Conservation (phyloP, 2,888 invertebrate species). For the Notocelia uddmanniana region DNA sequence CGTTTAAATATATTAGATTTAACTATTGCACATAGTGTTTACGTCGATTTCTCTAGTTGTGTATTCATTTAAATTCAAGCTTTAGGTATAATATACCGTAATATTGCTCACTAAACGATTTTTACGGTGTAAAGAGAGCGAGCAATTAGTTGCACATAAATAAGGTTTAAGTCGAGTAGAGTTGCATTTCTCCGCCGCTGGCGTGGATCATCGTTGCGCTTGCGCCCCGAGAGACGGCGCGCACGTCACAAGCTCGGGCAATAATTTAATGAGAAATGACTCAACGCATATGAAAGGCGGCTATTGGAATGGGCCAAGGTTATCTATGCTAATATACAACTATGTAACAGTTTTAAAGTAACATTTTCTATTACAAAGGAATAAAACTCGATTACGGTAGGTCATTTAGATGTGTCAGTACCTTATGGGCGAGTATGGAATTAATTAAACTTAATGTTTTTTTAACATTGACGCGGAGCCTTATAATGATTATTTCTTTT, state of each 20-base stretch:
- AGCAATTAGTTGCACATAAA: neutral
- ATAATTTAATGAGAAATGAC: slow-evolving; percentile 43
- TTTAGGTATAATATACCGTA: too few relatives aligned
- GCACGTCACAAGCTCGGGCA: slow-evolving; percentile 6
- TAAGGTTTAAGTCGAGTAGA: neutral
- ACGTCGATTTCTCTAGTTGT: too few relatives aligned
- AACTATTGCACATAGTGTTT: too few relatives aligned
- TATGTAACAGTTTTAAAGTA: slow-evolving; percentile 34
- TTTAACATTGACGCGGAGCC: too few relatives aligned
- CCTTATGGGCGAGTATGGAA: too few relatives aligned
- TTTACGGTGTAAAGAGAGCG: neutral
- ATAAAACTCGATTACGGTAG: neutral
- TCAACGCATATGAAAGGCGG: slow-evolving; percentile 44
- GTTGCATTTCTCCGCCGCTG: neutral
- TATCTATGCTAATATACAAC: slow-evolving; percentile 42
- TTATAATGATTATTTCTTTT: too few relatives aligned
- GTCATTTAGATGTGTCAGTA: too few relatives aligned
- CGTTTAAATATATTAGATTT: too few relatives aligned
- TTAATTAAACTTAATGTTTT: too few relatives aligned
- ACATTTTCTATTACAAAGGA: slow-evolving; percentile 29
- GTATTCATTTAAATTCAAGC: too few relatives aligned
- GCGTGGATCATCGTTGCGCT: neutral
- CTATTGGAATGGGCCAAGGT: slow-evolving; percentile 44
- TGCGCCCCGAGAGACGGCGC: neutral
- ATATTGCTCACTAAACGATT: too few relatives aligned